Base-by-base conservation (phyloP, 2,113 vertebrate species). In the Tragelaphus strepsiceros region DNA sequence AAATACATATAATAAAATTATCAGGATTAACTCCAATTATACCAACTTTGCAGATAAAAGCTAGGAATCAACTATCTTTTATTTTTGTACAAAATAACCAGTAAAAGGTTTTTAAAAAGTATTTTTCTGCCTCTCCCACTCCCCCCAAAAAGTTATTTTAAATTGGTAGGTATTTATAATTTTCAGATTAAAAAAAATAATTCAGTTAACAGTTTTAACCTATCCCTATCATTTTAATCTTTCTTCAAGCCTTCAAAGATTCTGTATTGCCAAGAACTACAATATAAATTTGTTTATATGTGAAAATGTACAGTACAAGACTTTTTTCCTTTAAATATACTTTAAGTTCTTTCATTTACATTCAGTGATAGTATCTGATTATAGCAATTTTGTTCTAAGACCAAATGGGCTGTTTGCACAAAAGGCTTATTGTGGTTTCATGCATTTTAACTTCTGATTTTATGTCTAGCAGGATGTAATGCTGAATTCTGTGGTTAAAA, bases 401-500 rank as follows among this genome's bases (percentile, higher is more conserved):
- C 95, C 77, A 97, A 80, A 92, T n/a, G 10, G 85, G 93, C 0
- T 90, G 10, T 96, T 96, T 96, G 94, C 35, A 97, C 24, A 92
- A 98, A 98, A 96, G 90, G 94, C 96, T 97, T 92, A 97, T 92
- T 93, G 95, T 91, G 77, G 51, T 92, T n/a, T n/a, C 81, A 97
- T 97, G 87, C 94, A 97, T 95, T 97, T 97, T 98, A 98, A 95
- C 89, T 97, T 97, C 89, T 97, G 96, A 97, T 95, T 98, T 97
- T 98, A 97, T 93, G 94, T 98, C 97, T 97, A 98, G 96, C 91
- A 95, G 91, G 96, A 97, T 97, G 87, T 97, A 97, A 96, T 97
- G 96, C 89, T 96, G 94, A 98, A 97, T 96, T 97, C 86, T 96
- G 96, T 98, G 98, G 98, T 97, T 98, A 97, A 97, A 97, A 97